Conservation (phyloP, 2,888 invertebrate species). For the Metacarcinus magister region DNA sequence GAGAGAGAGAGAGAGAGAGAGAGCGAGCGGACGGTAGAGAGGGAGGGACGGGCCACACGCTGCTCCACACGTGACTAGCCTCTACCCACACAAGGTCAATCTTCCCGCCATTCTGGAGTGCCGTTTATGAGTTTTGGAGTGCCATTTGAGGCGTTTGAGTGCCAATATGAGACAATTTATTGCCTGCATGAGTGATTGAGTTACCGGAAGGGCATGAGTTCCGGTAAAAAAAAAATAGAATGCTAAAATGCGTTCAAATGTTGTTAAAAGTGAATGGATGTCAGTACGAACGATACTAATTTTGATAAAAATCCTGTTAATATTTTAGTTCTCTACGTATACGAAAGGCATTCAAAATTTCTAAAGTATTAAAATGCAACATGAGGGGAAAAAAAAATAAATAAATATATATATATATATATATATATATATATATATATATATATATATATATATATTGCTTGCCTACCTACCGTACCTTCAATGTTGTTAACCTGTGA, state of each 20-base stretch:
- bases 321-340: background rate
- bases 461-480: background rate
- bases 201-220: background rate
- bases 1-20: background rate
- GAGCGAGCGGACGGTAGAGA: background rate
- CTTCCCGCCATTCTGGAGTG: background rate
- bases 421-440: background rate
- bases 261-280: background rate
- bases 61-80: slow-evolving; percentile 46
- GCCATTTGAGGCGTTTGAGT: background rate
- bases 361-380: background rate
- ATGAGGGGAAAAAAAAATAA: background rate
- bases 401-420: background rate
- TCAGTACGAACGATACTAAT: background rate
- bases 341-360: background rate
- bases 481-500: background rate
- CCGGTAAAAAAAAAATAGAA: background rate
- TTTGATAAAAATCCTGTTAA: too few relatives aligned
- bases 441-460: background rate
- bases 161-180: background rate
- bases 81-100: slow-evolving; percentile 33
- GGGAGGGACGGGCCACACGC: slow-evolving; percentile 39
- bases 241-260: background rate
- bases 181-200: background rate
- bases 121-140: background rate